A percentile compares a stretch with the other conserved stretches of the same genome.
These are phyloP conservation scores for Quadriops clusia DNA, from an alignment of 2,888 invertebrate species.

Conservation along the genomic window DNA sequence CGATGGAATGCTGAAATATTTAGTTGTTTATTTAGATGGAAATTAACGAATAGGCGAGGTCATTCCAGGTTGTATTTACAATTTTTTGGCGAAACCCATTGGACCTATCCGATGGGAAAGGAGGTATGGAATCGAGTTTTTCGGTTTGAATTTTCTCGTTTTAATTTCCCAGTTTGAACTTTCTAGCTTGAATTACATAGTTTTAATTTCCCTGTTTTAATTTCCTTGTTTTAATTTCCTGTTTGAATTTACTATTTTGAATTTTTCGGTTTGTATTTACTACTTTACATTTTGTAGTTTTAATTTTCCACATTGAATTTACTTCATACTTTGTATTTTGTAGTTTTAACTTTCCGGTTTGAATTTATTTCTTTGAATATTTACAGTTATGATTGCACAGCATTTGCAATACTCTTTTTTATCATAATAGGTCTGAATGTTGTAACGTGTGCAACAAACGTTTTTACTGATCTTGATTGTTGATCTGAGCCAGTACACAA, in stretches of 20 bases:
- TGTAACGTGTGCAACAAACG: too few species aligned
- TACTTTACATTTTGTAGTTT: too few species aligned
- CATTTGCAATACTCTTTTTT: background rate
- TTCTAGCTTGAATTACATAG: background rate
- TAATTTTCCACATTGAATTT: constrained; percentile 6
- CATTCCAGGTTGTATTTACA: too few species aligned
- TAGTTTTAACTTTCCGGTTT: constrained; percentile 7
- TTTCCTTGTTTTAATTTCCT: constrained; percentile 1
- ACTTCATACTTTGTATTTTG: too few species aligned
- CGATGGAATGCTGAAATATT: constrained; percentile 8
- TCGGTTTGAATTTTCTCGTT: constrained; percentile 5
- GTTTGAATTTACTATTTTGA: constrained; percentile 6
- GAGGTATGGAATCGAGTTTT: constrained; percentile 5
- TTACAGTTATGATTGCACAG: background rate
- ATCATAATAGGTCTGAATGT: constrained; percentile 10
- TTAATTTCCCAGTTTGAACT: constrained; percentile 6
- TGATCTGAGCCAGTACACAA: constrained; percentile 27
- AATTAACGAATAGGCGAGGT: too few species aligned
- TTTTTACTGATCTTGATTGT: constrained; percentile 18
- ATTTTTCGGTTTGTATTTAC: background rate
- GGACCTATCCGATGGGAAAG: too few species aligned
- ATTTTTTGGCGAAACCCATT: too few species aligned
- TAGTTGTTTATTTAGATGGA: constrained; percentile 8
- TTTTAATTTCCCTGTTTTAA: constrained; percentile 6
- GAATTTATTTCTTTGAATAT: constrained; percentile 2